Base-by-base conservation (phyloP, 35 echinoderm and acorn worm genomes). In the Acanthaster planci region DNA sequence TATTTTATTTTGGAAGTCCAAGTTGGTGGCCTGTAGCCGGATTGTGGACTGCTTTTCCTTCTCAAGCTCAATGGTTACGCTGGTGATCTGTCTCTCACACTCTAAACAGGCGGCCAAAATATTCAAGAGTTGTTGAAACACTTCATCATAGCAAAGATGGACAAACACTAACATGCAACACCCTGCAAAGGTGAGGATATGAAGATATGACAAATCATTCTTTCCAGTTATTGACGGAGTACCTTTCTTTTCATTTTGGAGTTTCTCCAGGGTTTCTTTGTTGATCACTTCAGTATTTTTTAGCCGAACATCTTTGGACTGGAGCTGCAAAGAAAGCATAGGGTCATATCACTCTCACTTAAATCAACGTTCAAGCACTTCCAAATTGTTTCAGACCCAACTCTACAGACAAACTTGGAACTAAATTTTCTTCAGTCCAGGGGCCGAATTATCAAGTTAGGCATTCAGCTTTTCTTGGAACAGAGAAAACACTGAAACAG, bases 161-260 rank as follows among this genome's bases (percentile, higher is more conserved):
- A n/a, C n/a, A n/a, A n/a, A n/a, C n/a, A n/a, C n/a, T n/a, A n/a
- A n/a, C n/a, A n/a, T n/a, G n/a, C n/a, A n/a, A n/a, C n/a, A n/a
- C n/a, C n/a, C n/a, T n/a, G n/a, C n/a, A n/a, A n/a, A n/a, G n/a
- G n/a, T n/a, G n/a, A n/a, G n/a, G n/a, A n/a, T n/a, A n/a, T n/a
- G n/a, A n/a, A n/a, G n/a, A n/a, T n/a, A n/a, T n/a, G n/a, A n/a
- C n/a, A n/a, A n/a, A n/a, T n/a, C 12, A 47, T 47, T 47, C 4
- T 6, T 47, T 47, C 12, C 42, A 47, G 12, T 47, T 4, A n/a
- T 4, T 47, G 42, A 12, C 12, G 42, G 42, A 47, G 12, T 55
- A 86, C 84, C 84, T 86, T 76, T 38, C 21, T 86, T 86, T 18
- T 86, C 60, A 35, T 51, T 38, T 26, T 76, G 19, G 27, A 86